phyloP scores from a whole-genome alignment of 2,113 vertebrate species.

The Prionailurus viverrinus region DNA sequence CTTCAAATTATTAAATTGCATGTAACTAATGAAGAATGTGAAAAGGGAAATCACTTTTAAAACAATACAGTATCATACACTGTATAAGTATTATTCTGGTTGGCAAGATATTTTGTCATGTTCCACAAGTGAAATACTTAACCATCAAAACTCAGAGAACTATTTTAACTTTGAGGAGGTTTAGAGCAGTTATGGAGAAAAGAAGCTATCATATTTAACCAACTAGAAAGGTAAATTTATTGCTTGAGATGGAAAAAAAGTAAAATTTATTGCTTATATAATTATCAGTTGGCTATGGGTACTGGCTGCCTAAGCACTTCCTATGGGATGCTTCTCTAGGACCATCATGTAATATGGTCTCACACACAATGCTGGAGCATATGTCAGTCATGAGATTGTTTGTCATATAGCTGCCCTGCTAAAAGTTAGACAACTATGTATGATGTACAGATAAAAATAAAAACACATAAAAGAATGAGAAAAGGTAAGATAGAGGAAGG shows the following conservation, averaged over 20 bases:
- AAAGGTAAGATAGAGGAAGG: background rate
- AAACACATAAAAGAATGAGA: background rate
- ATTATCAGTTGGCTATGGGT: background rate
- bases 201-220: background rate
- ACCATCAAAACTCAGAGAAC: background rate
- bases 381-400: background rate
- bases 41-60: background rate
- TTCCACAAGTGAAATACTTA: background rate
- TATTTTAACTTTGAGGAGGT: background rate
- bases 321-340: background rate
- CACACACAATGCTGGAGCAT: background rate
- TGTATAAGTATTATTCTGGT: background rate
- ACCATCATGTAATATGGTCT: background rate
- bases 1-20: background rate
- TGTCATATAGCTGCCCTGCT: background rate
- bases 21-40: background rate
- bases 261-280: background rate
- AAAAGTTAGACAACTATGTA: background rate
- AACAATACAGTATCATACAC: background rate
- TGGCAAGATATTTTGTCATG: background rate
- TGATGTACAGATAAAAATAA: background rate
- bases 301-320: background rate
- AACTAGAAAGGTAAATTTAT: constrained; percentile 11
- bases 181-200: background rate
- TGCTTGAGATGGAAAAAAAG: background rate